Conservation (phyloP, 2,888 invertebrate genomes). For the Ichneumoninae sp. region DNA sequence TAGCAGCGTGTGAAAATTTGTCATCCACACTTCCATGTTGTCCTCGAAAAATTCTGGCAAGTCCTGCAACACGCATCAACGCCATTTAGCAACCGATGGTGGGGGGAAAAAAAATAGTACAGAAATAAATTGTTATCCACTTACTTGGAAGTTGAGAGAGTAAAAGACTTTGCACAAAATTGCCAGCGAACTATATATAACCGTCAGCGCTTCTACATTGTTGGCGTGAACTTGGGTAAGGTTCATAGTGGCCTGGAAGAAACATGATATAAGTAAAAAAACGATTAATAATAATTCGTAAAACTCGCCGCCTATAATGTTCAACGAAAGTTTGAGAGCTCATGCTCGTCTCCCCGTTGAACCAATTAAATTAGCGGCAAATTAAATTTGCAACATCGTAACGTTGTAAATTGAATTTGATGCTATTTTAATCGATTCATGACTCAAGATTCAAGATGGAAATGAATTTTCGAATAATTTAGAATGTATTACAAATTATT, state of each 20-base stretch:
- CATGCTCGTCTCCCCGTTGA: neutral
- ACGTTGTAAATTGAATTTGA: neutral
- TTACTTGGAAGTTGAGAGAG: slow-evolving; percentile 96
- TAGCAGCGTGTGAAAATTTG: slow-evolving; percentile 93
- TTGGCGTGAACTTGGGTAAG: slow-evolving; percentile 91
- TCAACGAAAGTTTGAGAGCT: neutral
- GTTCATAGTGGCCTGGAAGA: slow-evolving; percentile 92
- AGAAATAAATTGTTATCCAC: slow-evolving; percentile 46
- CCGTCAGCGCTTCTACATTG: slow-evolving; percentile 92
- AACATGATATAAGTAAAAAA: neutral
- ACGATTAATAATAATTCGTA: neutral
- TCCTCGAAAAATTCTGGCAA: slow-evolving; percentile 99
- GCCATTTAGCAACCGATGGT: slow-evolving; percentile 2
- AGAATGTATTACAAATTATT: neutral
- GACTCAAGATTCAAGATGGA: neutral
- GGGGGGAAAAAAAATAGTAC: neutral
- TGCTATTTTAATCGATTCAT: neutral
- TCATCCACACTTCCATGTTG: slow-evolving; percentile 98
- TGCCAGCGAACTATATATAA: slow-evolving; percentile 95
- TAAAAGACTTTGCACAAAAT: slow-evolving; percentile 98
- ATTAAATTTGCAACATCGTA: neutral
- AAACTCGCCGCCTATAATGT: neutral
- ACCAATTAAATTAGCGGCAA: neutral
- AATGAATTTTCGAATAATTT: neutral
- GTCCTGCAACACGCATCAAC: slow-evolving; percentile 86